Base-by-base conservation (phyloP, 53 echinoderm and acorn worm genomes). In the Stichopus horrens region DNA sequence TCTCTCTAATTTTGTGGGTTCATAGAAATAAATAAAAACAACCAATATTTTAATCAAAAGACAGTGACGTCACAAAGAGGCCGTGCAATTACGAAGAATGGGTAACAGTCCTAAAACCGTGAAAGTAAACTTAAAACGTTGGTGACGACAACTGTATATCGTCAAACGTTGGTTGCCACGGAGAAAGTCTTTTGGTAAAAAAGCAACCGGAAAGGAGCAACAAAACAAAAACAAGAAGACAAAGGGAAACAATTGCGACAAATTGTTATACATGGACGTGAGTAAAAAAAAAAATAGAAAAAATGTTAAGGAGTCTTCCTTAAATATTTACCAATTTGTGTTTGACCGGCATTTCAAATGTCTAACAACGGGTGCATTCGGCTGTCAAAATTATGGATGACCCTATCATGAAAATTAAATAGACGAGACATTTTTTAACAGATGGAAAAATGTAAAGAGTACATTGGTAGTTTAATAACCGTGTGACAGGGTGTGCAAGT, bases 11-110 rank as follows among this genome's bases (percentile, higher is more conserved):
- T 68, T 68, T 16, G 14, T 53, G 53, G 55, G 79, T 79, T 19
- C 79, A 56, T 54, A 53, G 79, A 56, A 7, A 55, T 55, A 79
- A 79, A 79, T 79, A 19, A 79, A 79, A 54, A 55, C 79, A 54
- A 79, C 16, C 56, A 79, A 55, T 79, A 79, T 54, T 19, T 79
- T 79, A 79, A 54, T 56, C 54, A 79, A 79, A 79, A 53, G 79
- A 56, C 55, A 2, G 54, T 79, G 79, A 79, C 79, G 79, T 79
- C 79, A 79, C 79, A 54, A 54, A 79, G 54, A 54, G 71, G 71
- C 71, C 71, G 14, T 68, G 0, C 71, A 16, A 18, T 16, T 5
- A 68, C 71, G 19, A 13, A 68, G 71, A 19, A 68, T 37, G 37
- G 19, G 71, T 68, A 68, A 68, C 18, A 59, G 11, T 8, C 59